Conservation (phyloP, 2,797 vertebrate genomes). For the Chelonia mydas region DNA sequence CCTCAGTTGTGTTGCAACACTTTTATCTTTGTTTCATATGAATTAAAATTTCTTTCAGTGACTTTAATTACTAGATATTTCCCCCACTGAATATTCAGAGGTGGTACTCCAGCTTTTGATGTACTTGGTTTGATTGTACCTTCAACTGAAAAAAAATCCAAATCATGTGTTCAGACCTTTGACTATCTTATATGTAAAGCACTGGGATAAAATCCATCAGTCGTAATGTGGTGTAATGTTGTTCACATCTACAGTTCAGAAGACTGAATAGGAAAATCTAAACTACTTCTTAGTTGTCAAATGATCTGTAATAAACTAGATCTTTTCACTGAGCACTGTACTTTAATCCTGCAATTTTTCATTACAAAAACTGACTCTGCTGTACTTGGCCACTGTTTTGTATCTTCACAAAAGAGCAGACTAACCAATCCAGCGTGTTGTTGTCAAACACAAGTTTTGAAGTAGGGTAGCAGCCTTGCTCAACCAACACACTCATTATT, state of each 20-base stretch:
- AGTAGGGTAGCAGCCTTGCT: conserved; percentile 45
- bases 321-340: background rate
- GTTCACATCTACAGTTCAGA: conserved; percentile 68
- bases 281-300: background rate
- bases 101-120: conserved; percentile 53
- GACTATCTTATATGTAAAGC: conserved; percentile 44
- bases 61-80: conserved; percentile 55
- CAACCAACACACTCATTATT: conserved; percentile 56
- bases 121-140: conserved; percentile 35
- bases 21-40: conserved; percentile 70
- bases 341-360: conserved; percentile 3
- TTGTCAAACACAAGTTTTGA: conserved; percentile 22
- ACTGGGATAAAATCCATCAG: conserved; percentile 30
- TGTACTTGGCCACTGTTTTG: conserved; percentile 33
- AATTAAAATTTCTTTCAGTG: conserved; percentile 70
- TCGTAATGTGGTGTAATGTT: conserved; percentile 41
- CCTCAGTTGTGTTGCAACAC: conserved; percentile 52
- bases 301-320: conserved; percentile 56
- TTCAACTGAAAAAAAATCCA: conserved; percentile 54
- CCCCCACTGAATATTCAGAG: conserved; percentile 40
- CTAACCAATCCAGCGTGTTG: conserved; percentile 26
- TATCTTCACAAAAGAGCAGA: conserved; percentile 9
- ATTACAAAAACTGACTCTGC: conserved; percentile 2
- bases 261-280: conserved; percentile 45
- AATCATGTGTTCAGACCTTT: conserved; percentile 57